Evolutionary conservation across 92 coral and sea anemone species (phyloP), one percentile per base, ranked within the genome.

Genomic region (Galaxea fascicularis): DNA sequence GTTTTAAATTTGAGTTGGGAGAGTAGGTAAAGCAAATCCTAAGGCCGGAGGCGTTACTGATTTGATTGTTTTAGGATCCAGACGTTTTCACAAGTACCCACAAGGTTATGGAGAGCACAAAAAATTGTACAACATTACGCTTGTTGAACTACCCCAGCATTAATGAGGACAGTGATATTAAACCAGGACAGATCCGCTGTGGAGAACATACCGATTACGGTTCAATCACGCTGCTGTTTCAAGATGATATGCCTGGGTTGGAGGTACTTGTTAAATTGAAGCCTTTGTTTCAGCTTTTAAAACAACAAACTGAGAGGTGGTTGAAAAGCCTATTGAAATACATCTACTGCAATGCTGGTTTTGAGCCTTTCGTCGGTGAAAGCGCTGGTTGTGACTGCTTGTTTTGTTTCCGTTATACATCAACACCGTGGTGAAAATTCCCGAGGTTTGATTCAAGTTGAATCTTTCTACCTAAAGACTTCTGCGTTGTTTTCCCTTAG

Each of bases 141-240:
- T 71, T 93, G 63, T 67, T 90, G 18, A 85, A 93, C 81, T 93
- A 93, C 66, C 96, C 96, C 26, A 74, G 80, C 69, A 15, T 93
- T 41, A 39, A 85, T 8, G 84, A 85, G 39, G 86, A 78, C 44
- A 12, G 54, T 25, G 17, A 59, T 1, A 46, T 82, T 26, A 91
- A 91, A 76, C 87, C 94, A 25, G 94, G 94, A 27, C 92, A 91
- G 78, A 91, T 91, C 20, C 85, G 94, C 65, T 91, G 93, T 86
- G 93, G 93, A 49, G 94, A 91, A 10, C 94, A 91, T 53, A 91
- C 94, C 51, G 94, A 91, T 30, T 91, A 54, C 47, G 92, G 94
- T n/a, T 80, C 83, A 4, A 91, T 91, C 24, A 91, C 94, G 3
- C 78, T 88, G 47, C 84, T 88, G 54, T 63, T 88, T 18, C 88